A percentile compares a stretch with the other conserved stretches of the same genome.
phyloP scores from a whole-genome alignment of 2,888 invertebrate species.

The Cyclophora punctaria region DNA sequence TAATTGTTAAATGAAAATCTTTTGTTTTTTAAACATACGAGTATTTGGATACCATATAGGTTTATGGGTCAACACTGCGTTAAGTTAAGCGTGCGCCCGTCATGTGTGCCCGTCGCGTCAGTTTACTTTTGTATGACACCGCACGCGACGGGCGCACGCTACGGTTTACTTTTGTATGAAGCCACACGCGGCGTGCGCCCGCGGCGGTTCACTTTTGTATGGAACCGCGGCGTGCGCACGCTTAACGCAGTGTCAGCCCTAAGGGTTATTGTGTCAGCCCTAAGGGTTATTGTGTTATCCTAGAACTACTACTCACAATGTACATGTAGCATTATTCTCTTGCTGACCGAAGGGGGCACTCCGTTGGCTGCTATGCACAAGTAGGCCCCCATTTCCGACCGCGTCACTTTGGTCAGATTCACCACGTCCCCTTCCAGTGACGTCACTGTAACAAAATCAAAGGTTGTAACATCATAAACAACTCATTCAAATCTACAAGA shows the following conservation, averaged over 20 bases:
- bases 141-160: too few relatives aligned
- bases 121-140: too few relatives aligned
- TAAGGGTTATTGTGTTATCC: background rate
- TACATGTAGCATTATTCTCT: constrained; percentile 92
- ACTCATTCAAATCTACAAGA: background rate
- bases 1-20: too few relatives aligned
- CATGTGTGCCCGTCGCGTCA: too few relatives aligned
- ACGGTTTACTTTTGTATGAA: too few relatives aligned
- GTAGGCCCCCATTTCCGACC: constrained; percentile 92
- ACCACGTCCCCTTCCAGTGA: constrained; percentile 87
- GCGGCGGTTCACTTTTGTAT: too few relatives aligned
- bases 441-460: constrained; percentile 64
- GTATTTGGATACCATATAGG: too few relatives aligned
- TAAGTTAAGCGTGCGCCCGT: background rate
- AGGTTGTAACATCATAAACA: background rate
- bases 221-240: too few relatives aligned
- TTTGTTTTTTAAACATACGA: too few relatives aligned
- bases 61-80: constrained; percentile 1
- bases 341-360: constrained; percentile 91
- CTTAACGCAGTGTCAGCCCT: too few relatives aligned
- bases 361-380: constrained; percentile 92
- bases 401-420: constrained; percentile 87
- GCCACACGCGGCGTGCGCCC: too few relatives aligned
- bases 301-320: constrained; percentile 83
- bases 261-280: background rate